phyloP scores from a whole-genome alignment of 2,113 vertebrate species.

The Chlorocebus sabaeus region DNA sequence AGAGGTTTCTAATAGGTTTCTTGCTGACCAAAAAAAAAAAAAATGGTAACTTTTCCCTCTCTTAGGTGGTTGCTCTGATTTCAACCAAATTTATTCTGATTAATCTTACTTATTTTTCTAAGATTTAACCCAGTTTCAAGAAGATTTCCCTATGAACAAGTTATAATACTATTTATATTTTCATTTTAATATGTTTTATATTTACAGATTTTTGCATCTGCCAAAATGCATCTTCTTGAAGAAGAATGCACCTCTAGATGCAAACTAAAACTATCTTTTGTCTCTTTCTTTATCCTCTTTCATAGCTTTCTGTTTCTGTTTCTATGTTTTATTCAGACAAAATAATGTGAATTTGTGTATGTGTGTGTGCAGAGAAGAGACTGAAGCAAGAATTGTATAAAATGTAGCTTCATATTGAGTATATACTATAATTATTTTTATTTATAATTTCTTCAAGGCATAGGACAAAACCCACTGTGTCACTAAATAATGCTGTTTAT shows the following conservation, averaged over 20 bases:
- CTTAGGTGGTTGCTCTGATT: neutral
- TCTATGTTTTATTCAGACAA: neutral
- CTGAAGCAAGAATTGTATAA: neutral
- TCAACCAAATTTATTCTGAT: neutral
- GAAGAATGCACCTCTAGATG: neutral
- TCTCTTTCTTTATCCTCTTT: neutral
- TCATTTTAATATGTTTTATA: constrained; percentile 29
- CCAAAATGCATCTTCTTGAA: constrained; percentile 37
- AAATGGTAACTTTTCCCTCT: neutral
- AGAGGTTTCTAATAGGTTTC: neutral
- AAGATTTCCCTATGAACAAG: neutral
- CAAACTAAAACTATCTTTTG: neutral
- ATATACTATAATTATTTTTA: neutral
- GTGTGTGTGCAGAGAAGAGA: neutral
- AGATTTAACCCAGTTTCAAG: neutral
- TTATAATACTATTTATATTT: constrained; percentile 43
- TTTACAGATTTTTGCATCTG: neutral
- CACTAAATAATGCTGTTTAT: neutral
- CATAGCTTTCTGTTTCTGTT: neutral
- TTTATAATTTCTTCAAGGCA: neutral
- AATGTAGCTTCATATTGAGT: neutral
- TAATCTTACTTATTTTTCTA: constrained; percentile 40
- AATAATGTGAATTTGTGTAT: neutral
- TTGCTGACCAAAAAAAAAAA: constrained; percentile 19
- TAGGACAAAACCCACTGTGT: neutral